Evolutionary conservation across 2,797 vertebrate species (phyloP), one percentile per base, ranked within the genome.

Genomic region (Falco concolor): DNA sequence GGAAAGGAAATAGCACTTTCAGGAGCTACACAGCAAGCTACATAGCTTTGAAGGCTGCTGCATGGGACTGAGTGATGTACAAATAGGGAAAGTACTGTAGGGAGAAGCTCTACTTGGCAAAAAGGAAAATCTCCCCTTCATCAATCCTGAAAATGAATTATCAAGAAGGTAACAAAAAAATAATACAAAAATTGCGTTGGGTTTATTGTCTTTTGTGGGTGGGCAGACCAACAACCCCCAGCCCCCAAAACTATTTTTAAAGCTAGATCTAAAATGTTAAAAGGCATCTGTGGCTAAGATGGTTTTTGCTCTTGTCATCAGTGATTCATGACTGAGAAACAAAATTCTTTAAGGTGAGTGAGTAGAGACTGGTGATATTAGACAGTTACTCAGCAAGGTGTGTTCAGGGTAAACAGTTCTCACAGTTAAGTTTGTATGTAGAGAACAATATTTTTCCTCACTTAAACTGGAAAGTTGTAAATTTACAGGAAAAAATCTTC

Each of bases 331-430:
- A 82, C 87, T 67, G 59, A 87, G 74, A 90, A 93, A 75, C n/a
- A 13, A 14, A 95, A 52, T 87, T 96, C 70, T 63, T 92, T 12
- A 88, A 75, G 70, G 63, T 2, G 3, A 74, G 23, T 53, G 59
- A 75, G 59, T 79, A 86, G 65, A 86, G 84, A 59, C 50, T 80
- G 85, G 87, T 95, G 60, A 67, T 78, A 45, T 15, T 73, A 85
- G 89, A 84, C 81, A 87, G 86, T 96, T 95, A 92, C 81, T 97
- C 95, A 96, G 89, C 73, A 70, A 94, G 92, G 85, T 1, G 80
- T 96, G 91, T 93, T 76, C 65, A 61, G 82, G 67, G 60, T 88
- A 95, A 93, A 89, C 86, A 92, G 20, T 86, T 87, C 54, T 81
- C 47, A 9, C 50, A 73, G 54, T 5, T 56, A 40, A 53, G 23